Conservation (phyloP, 2,113 vertebrate genomes). For the Python bivittatus region DNA sequence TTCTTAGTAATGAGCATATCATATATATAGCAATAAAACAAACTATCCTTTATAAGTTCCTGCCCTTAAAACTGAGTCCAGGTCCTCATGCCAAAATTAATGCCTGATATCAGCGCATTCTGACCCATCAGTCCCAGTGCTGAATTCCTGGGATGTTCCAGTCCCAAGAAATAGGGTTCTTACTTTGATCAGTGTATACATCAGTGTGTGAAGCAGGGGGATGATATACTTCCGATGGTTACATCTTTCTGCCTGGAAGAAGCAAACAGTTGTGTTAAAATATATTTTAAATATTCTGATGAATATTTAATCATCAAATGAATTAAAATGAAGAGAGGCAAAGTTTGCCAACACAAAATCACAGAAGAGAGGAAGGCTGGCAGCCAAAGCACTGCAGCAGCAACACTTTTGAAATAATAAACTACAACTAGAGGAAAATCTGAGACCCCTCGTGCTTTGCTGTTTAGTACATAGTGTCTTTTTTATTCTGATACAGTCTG, state of each 20-base stretch:
- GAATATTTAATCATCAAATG: too few relatives aligned
- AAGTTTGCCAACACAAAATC: not conserved
- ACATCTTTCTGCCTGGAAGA: conserved; percentile 81
- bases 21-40: not conserved
- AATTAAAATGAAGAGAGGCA: not conserved
- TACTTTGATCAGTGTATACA: conserved; percentile 91
- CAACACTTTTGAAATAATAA: not conserved
- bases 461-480: not conserved
- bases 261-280: not conserved
- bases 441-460: not conserved
- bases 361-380: not conserved
- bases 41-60: not conserved
- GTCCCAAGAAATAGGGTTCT: conserved; percentile 27
- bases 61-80: not conserved
- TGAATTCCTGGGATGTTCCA: not conserved
- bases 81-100: not conserved
- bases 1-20: not conserved
- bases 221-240: conserved; percentile 82
- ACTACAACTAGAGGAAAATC: not conserved
- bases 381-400: not conserved
- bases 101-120: not conserved
- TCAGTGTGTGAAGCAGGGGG: conserved; percentile 90
- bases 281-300: not conserved
- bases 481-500: not conserved
- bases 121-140: not conserved